A percentile compares a stretch with the other conserved stretches of the same genome.
Conservation (phyloP, 2,113 vertebrate genomes). For the Equus quagga region DNA sequence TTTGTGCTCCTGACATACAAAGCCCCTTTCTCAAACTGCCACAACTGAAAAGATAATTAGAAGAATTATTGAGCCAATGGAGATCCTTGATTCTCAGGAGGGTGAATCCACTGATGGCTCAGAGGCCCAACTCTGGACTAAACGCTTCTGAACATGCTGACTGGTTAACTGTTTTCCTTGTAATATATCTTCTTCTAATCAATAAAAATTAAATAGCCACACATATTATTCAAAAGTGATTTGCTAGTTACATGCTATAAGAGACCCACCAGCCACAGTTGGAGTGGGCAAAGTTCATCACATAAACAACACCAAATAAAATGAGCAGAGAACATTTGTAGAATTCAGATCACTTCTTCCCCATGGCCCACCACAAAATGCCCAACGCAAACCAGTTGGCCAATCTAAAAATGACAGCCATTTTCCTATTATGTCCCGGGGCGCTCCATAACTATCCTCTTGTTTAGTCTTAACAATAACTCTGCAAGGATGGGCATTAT, state of each 20-base stretch:
- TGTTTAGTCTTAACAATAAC: background rate
- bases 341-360: background rate
- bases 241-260: background rate
- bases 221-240: background rate
- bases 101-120: background rate
- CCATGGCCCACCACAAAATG: background rate
- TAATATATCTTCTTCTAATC: background rate
- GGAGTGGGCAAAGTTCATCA: background rate
- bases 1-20: background rate
- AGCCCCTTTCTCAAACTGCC: conserved; percentile 13
- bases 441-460: background rate
- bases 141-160: background rate
- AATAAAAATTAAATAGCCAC: background rate
- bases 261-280: background rate
- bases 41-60: background rate
- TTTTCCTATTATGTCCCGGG: background rate
- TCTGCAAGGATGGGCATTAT: background rate
- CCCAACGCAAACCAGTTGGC: background rate
- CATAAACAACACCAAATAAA: background rate
- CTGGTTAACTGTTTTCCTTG: background rate
- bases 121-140: background rate
- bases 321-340: background rate
- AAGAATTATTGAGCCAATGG: background rate
- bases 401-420: background rate
- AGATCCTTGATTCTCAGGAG: background rate